Conservation (phyloP, 2,113 vertebrate species). For the Erythrocercus mccallii region DNA sequence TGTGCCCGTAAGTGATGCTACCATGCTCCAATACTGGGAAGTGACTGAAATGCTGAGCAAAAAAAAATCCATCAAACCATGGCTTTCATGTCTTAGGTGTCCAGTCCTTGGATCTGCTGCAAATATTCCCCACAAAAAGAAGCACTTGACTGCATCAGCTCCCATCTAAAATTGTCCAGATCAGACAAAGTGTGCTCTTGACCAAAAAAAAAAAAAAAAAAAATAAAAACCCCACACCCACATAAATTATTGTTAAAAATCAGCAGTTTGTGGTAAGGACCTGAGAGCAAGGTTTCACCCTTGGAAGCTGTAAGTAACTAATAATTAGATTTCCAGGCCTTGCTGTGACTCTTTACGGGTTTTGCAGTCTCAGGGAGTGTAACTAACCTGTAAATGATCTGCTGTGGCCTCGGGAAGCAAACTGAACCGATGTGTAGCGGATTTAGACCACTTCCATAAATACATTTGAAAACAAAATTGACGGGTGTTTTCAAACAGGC, state of each 20-base stretch:
- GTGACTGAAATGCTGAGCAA: background rate
- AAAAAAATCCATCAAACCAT: background rate
- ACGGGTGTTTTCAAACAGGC: background rate
- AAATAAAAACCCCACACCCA: background rate
- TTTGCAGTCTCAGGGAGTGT: conserved; percentile 29
- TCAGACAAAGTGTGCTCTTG: background rate
- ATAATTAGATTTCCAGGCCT: conserved; percentile 59
- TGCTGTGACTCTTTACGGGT: background rate
- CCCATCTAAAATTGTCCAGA: background rate
- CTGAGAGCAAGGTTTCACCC: conserved; percentile 60
- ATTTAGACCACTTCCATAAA: conserved; percentile 34
- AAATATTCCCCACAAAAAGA: background rate
- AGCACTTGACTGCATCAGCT: background rate
- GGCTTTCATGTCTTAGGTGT: background rate
- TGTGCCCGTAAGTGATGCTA: background rate
- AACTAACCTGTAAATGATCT: conserved; percentile 28
- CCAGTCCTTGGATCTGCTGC: background rate
- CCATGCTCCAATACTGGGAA: background rate
- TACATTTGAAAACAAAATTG: conserved; percentile 23
- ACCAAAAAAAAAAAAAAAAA: background rate
- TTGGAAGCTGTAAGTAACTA: conserved; percentile 40
- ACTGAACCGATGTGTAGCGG: background rate
- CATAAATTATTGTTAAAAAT: conserved; percentile 61
- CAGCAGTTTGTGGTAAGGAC: conserved; percentile 35
- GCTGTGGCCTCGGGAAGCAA: conserved; percentile 13